Conservation (phyloP, 2,113 vertebrate species). For the Probosciger aterrimus region DNA sequence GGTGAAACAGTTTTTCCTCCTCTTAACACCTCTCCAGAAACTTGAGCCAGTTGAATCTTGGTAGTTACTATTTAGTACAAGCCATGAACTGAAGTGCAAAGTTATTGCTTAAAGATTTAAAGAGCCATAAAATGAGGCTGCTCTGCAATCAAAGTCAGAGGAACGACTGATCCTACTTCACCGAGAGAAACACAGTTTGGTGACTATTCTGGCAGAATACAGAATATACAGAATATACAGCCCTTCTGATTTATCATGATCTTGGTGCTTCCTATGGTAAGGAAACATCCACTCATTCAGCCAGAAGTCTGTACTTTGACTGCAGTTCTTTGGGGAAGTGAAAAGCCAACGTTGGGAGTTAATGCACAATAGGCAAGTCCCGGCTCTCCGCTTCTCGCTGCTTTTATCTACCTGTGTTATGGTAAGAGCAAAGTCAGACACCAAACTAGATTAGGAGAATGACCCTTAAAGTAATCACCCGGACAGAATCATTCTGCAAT, state of each 20-base stretch:
- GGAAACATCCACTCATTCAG: background rate
- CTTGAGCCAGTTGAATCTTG: background rate
- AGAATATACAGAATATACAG: background rate
- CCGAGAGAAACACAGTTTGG: background rate
- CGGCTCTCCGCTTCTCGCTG: rapidly evolving
- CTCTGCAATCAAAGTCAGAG: background rate
- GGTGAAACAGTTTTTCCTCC: background rate
- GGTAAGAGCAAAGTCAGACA: background rate
- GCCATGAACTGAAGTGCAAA: background rate
- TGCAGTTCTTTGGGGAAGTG: background rate
- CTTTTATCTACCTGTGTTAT: rapidly evolving
- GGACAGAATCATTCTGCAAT: background rate
- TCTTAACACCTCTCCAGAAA: background rate
- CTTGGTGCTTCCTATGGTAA: background rate
- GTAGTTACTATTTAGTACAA: background rate
- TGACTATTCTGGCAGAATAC: background rate
- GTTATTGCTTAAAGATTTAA: background rate
- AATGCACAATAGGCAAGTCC: background rate
- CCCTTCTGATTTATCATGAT: background rate
- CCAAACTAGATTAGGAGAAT: rapidly evolving
- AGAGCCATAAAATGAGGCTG: background rate
- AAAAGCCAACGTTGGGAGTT: background rate
- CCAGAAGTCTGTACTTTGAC: background rate
- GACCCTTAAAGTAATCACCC: background rate
- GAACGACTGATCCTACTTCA: background rate